Conservation (phyloP, 2,797 vertebrate species). For the Hephaestus fuliginosus region DNA sequence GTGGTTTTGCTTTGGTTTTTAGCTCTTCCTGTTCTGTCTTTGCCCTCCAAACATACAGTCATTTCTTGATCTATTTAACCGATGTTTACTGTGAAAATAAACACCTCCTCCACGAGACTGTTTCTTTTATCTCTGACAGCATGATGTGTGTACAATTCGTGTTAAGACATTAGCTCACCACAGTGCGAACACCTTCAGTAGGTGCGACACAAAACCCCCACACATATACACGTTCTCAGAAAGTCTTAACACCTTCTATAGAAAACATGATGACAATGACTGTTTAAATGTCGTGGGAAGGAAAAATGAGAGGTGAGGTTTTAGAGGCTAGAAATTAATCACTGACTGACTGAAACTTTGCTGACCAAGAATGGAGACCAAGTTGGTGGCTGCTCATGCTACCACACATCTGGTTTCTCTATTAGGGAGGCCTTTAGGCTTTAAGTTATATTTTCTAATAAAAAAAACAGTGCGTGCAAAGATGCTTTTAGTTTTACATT, state of each 20-base stretch:
- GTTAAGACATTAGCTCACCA: background rate
- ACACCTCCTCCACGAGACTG: background rate
- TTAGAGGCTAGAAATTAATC: background rate
- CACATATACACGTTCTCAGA: slow-evolving; percentile 26
- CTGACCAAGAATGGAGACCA: background rate
- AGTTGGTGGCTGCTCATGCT: too few species aligned
- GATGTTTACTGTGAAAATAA: background rate
- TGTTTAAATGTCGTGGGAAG: background rate
- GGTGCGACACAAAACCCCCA: background rate
- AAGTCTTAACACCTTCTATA: background rate
- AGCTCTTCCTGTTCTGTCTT: too few species aligned
- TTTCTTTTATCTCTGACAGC: background rate
- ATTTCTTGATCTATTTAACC: background rate
- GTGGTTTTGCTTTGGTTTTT: background rate
- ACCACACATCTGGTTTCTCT: background rate
- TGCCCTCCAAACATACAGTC: background rate
- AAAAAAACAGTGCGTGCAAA: background rate
- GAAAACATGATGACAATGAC: background rate
- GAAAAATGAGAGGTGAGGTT: too few species aligned
- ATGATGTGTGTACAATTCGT: background rate
- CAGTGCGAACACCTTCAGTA: background rate
- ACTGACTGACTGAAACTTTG: too few species aligned
- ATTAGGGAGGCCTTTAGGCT: background rate
- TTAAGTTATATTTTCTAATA: slow-evolving; percentile 17
- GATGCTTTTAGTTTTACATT: slow-evolving; percentile 21